phyloP scores from a whole-genome alignment of 2,113 vertebrate species.

The Vulpes ferrilata region DNA sequence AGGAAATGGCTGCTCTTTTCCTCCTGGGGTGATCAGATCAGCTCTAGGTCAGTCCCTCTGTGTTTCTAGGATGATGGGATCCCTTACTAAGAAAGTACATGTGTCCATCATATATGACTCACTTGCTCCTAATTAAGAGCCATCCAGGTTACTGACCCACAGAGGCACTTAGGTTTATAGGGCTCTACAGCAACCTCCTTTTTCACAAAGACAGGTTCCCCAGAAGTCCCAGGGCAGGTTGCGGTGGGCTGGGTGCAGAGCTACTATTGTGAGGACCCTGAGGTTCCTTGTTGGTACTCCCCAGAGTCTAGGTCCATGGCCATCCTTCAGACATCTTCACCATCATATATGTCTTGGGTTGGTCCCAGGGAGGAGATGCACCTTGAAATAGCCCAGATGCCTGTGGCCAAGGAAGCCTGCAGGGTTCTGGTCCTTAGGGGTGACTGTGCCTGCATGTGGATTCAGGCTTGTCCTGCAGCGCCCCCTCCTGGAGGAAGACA shows the following conservation, averaged over 20 bases:
- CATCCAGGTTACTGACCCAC: background rate
- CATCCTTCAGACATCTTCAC: background rate
- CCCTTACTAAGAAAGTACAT: background rate
- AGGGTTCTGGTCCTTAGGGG: background rate
- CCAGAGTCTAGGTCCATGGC: background rate
- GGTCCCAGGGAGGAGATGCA: background rate
- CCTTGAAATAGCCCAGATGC: background rate
- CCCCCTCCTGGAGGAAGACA: conserved; percentile 71
- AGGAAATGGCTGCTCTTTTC: background rate
- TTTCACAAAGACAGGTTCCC: background rate
- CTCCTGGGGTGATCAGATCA: background rate
- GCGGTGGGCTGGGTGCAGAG: background rate
- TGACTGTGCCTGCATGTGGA: background rate
- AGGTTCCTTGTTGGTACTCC: background rate
- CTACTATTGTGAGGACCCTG: background rate
- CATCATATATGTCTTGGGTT: background rate
- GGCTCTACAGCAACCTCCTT: background rate
- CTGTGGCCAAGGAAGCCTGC: background rate
- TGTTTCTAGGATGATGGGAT: background rate
- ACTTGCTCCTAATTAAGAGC: conserved; percentile 1
- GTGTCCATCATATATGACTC: background rate
- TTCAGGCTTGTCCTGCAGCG: conserved; percentile 65
- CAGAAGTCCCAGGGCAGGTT: background rate
- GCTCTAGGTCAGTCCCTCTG: background rate
- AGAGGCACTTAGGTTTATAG: background rate